Base-by-base conservation (phyloP, 2,888 invertebrate genomes). In the Leptinotarsa tumamoca region DNA sequence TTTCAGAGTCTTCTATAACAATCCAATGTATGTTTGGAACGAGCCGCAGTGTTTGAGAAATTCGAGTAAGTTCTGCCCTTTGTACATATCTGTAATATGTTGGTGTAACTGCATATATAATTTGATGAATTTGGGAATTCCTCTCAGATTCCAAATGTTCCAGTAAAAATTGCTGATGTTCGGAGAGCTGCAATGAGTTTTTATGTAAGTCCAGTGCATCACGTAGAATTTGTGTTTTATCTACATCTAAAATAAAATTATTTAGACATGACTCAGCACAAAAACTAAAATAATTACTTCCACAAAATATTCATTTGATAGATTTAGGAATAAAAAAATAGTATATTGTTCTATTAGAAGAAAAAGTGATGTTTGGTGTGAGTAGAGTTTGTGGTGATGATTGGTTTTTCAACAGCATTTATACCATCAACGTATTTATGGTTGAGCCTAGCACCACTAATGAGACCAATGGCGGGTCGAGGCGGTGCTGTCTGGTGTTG, bases 1-100 rank as follows among this genome's bases (percentile, higher is more conserved):
- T 88, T 5, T 90, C 90, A 0, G 96, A 90, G 89, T 98, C 98
- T 89, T 98, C 98, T 15, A 98, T 91, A 27, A 98, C 89, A 79
- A 98, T 94, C 98, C 98, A 98, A 87, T 98, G 96, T 72, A 98
- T 91, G 87, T 96, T 95, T 77, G 95, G 95, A 74, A 98, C 93
- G 82, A 95, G 91, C 89, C 94, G 92, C 79, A 98, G 91, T 3
- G 97, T 94, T 87, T 98, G 96, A 3, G 95, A 94, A 71, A 98
- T 89, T 85, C 98, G 93, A 71, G 97, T 97, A 15, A 98, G 90
- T 88, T 98, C 98, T 14, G 98, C 98, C 88, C 97, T 97, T 89
- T 98, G 98, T 50, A 95, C 95, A 58, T 95, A 93, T 77, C 98
- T 91, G 43, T 93, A 88, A 87, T 97, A 96, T 0, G 98, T 98